phyloP scores from a whole-genome alignment of 2,113 vertebrate species.

The Anthoscopus minutus region DNA sequence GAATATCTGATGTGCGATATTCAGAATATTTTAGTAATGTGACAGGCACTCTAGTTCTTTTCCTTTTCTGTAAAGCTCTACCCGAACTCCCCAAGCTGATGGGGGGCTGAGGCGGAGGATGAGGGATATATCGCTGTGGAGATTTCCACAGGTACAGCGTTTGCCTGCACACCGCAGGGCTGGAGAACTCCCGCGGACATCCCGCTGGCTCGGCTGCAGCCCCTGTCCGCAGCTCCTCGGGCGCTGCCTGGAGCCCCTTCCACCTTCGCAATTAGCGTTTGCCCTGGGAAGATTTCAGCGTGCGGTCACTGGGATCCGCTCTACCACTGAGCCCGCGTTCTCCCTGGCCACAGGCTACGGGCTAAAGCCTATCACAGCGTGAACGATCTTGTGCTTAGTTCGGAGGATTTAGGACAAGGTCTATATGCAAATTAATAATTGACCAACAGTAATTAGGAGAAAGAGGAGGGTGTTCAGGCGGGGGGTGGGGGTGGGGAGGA shows the following conservation, averaged over 20 bases:
- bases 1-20: background rate
- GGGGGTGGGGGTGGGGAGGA: background rate
- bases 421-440: constrained; percentile 59
- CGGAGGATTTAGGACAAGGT: constrained; percentile 3
- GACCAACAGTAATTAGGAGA: constrained; percentile 34
- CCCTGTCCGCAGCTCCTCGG: background rate
- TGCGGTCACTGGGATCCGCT: background rate
- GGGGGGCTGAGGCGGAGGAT: background rate
- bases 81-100: background rate
- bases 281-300: background rate
- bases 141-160: background rate
- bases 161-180: background rate
- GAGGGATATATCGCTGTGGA: rapidly evolving
- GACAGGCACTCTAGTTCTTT: background rate
- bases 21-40: background rate
- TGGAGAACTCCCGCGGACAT: background rate
- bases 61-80: background rate
- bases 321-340: background rate
- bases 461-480: background rate
- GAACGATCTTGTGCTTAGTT: background rate
- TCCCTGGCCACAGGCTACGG: background rate
- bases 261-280: background rate
- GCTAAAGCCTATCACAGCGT: constrained; percentile 47
- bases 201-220: background rate
- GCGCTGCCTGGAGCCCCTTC: background rate